Percentiles rank a stretch among this genome's conserved stretches.
Evolutionary conservation across 1,140 invertebrate genomes (phyloP).

Genomic region (Pachyrhynchus sulphureomaculatus): DNA sequence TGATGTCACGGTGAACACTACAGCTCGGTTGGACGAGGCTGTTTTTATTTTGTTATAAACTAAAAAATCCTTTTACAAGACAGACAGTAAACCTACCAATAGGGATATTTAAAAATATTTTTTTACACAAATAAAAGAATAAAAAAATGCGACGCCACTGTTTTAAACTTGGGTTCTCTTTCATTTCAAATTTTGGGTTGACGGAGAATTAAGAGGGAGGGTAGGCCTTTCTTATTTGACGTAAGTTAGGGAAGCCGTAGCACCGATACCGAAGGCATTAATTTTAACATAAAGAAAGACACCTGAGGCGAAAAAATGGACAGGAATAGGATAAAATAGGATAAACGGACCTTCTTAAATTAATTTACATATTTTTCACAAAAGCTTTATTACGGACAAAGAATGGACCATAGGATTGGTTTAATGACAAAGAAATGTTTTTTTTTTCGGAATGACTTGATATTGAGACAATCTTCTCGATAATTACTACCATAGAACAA

Average conservation of each 20-base stretch:
- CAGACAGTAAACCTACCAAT: too few species aligned
- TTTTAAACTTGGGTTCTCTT: too few species aligned
- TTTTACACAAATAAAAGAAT: too few species aligned
- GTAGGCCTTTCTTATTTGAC: neutral
- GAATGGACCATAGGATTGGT: neutral
- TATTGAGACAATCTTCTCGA: too few species aligned
- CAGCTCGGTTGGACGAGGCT: too few species aligned
- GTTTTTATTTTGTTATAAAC: too few species aligned
- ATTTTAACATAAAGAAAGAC: neutral
- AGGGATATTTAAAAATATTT: too few species aligned
- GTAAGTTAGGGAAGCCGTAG: neutral
- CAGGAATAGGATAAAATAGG: neutral
- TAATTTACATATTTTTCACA: constrained; percentile 2
- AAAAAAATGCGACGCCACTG: too few species aligned
- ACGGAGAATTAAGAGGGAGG: neutral
- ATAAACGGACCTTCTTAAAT: neutral
- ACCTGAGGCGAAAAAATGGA: neutral
- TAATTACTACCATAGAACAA: too few species aligned
- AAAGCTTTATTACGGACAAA: neutral
- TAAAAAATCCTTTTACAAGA: too few species aligned
- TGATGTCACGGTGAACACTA: too few species aligned
- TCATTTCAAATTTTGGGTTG: neutral
- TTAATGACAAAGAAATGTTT: neutral
- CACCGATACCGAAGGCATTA: neutral
- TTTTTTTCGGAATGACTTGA: neutral